Conservation (phyloP, 1,140 invertebrate genomes). For the Papilio glaucus region DNA sequence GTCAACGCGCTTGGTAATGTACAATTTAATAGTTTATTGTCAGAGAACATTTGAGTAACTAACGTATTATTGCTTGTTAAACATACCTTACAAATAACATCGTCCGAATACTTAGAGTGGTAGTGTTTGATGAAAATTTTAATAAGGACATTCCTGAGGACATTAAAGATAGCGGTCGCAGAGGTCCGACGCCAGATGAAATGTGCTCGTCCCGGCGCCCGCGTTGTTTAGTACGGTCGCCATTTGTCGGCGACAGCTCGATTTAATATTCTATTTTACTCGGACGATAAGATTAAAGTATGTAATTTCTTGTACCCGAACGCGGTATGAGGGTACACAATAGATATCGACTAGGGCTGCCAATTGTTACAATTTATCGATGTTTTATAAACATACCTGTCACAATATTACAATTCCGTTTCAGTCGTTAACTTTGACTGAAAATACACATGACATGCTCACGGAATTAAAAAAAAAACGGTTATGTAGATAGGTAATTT, state of each 20-base stretch:
- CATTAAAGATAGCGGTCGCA: constrained; percentile 37
- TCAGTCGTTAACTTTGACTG: no score
- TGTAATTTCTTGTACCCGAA: constrained; percentile 80
- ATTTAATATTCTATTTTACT: constrained; percentile 83
- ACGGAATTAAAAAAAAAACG: no score
- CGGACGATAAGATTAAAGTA: constrained; percentile 81
- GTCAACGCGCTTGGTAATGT: no score
- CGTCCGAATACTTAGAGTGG: not conserved
- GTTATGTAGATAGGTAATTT: no score
- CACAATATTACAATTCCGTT: not conserved
- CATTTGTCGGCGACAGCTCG: constrained; percentile 67
- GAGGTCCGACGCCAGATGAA: constrained; percentile 62
- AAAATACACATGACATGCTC: no score
- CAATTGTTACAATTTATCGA: constrained; percentile 1
- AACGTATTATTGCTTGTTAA: not conserved
- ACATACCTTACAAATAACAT: not conserved
- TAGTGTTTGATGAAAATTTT: constrained; percentile 23
- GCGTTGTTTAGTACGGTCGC: constrained; percentile 73
- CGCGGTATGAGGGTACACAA: constrained; percentile 65
- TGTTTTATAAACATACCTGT: not conserved
- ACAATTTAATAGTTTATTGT: no score
- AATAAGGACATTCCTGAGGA: constrained; percentile 54
- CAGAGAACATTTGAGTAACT: no score
- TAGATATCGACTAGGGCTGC: constrained; percentile 64
- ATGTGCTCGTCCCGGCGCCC: constrained; percentile 62